Evolutionary conservation across 2,797 vertebrate species (phyloP).

Genomic region (Lophotriccus pileatus): DNA sequence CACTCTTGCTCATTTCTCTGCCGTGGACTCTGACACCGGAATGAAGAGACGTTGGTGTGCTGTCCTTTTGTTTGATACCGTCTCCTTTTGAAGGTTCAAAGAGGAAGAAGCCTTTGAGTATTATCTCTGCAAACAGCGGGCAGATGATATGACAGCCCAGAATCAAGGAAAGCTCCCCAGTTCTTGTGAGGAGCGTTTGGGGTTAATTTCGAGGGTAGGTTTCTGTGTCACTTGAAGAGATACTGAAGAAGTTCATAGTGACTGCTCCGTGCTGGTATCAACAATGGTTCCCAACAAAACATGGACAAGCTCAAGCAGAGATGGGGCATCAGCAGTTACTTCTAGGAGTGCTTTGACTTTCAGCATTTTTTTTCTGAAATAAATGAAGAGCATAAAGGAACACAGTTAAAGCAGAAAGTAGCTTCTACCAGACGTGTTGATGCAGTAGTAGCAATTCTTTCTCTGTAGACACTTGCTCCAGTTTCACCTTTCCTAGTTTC

Average conservation of each 20-base stretch:
- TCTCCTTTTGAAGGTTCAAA: constrained; percentile 25
- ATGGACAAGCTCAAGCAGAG: constrained; percentile 21
- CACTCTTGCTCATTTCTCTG: background rate
- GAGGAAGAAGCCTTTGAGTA: constrained; percentile 8
- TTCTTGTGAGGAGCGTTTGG: background rate
- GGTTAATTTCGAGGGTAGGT: constrained; percentile 42
- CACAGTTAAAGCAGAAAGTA: background rate
- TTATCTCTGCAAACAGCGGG: background rate
- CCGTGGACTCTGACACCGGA: background rate
- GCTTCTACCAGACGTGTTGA: background rate
- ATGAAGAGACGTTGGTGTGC: background rate
- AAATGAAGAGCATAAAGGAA: background rate
- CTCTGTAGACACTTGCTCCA: background rate
- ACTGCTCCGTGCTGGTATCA: background rate
- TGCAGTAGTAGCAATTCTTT: background rate
- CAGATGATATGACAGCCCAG: background rate
- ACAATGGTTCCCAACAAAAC: constrained; percentile 30
- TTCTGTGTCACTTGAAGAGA: background rate
- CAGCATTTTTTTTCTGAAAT: background rate
- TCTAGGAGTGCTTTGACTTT: background rate
- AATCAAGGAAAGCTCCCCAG: background rate
- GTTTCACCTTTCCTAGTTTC: background rate
- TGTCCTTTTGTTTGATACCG: constrained; percentile 5
- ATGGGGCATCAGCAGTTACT: background rate
- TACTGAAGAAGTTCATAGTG: background rate